Evolutionary conservation across 1,140 invertebrate species (phyloP).

Genomic region (Wasmannia auropunctata): DNA sequence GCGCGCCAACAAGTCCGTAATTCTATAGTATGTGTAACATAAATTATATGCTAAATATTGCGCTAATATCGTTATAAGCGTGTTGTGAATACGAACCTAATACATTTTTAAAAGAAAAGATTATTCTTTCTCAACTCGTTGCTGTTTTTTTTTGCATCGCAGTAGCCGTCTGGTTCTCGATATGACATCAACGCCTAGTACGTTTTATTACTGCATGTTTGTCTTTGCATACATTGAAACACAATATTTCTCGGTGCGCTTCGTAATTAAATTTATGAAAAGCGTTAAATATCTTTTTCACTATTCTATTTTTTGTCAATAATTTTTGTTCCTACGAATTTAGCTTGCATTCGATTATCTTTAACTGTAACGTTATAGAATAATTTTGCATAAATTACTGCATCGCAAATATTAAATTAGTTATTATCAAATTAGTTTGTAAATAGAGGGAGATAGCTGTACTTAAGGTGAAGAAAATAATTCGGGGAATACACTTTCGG

Average conservation of each 20-base stretch:
- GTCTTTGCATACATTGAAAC: constrained; percentile 78
- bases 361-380: not conserved
- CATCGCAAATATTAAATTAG: not conserved
- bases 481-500: not conserved
- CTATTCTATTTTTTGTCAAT: too few relatives aligned
- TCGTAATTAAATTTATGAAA: too few relatives aligned
- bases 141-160: constrained; percentile 20
- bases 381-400: not conserved
- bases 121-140: not conserved
- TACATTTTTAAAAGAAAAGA: too few relatives aligned
- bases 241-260: constrained; percentile 64
- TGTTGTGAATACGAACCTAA: too few relatives aligned
- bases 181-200: constrained; percentile 80
- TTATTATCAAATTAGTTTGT: not conserved
- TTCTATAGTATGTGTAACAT: too few relatives aligned
- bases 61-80: too few relatives aligned
- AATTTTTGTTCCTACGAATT: too few relatives aligned
- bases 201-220: constrained; percentile 70
- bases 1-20: too few relatives aligned
- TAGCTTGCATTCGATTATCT: not conserved
- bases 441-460: not conserved
- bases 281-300: too few relatives aligned
- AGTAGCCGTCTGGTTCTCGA: constrained; percentile 1
- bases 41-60: too few relatives aligned
- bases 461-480: not conserved